Evolutionary conservation across 37 sponge, comb jelly and placozoan genomes (phyloP).

Genomic region (Lycopodina hypogea): DNA sequence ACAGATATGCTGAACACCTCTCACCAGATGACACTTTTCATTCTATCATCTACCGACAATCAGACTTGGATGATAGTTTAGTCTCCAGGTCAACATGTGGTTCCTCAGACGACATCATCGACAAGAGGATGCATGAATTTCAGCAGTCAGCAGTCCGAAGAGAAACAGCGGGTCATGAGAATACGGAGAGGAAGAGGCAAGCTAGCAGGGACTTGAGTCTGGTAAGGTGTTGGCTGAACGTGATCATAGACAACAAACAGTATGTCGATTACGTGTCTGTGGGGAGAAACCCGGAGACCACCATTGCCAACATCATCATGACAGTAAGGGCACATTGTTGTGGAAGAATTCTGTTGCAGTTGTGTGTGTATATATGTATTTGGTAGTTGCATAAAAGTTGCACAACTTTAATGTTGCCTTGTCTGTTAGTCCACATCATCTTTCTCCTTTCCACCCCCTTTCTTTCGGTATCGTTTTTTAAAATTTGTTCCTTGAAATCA

Average conservation of each 20-base stretch:
- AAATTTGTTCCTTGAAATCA: too few species aligned
- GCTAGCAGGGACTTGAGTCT: neutral
- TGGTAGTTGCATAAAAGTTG: too few species aligned
- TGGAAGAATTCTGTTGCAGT: too few species aligned
- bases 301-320: neutral
- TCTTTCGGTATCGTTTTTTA: too few species aligned
- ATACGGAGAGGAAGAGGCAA: slow-evolving; percentile 25
- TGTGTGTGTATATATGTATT: too few species aligned
- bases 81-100: slow-evolving; percentile 43
- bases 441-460: too few species aligned
- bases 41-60: slow-evolving; percentile 60
- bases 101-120: slow-evolving; percentile 17
- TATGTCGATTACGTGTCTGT: neutral
- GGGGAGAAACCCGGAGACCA: neutral
- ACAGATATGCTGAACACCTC: slow-evolving; percentile 2
- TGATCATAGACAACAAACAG: slow-evolving; percentile 43
- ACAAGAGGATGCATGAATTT: slow-evolving; percentile 1
- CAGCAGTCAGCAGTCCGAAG: neutral
- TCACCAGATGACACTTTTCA: slow-evolving; percentile 16
- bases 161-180: neutral
- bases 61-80: slow-evolving; percentile 28
- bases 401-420: too few species aligned
- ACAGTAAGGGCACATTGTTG: neutral
- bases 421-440: too few species aligned
- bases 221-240: slow-evolving; percentile 47